Base-by-base conservation (phyloP, 2,888 invertebrate species). In the Heliconius cydno region DNA sequence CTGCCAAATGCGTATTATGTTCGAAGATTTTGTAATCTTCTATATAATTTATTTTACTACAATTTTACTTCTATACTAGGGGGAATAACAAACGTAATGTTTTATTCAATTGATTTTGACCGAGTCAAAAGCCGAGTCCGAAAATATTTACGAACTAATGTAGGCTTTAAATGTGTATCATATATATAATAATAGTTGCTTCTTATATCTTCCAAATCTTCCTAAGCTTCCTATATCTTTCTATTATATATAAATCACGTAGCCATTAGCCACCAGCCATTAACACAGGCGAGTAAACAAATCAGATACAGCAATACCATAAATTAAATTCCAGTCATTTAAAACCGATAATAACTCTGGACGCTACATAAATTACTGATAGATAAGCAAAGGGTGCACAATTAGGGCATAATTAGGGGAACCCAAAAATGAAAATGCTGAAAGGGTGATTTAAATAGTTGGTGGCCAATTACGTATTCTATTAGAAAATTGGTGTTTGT, bases 401-500 rank as follows among this genome's bases (percentile, higher is more conserved):
- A 79, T 80, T 77, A 72, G 78, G 63, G 66, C 79, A 79, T 81
- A 83, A 84, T 81, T 81, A 82, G 79, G 73, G 75, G 41, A 70
- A 6, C 79, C 77, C 80, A 80, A 79, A 82, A 82, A 82, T 81
- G 74, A 80, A 82, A 82, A 81, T 67, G 80, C 77, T 79, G 79
- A 82, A 82, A 81, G 80, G 82, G 81, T 70, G 60, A 71, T 82
- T 83, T 81, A 77, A 79, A 76, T 84, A 84, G 82, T 83, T 80
- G 60, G 63, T 41, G 75, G 38, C 52, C 79, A 81, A 83, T 84
- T 83, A 82, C 72, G 79, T 81, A 81, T 83, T 83, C 84, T 84
- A 84, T 85, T 84, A 84, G 83, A 83, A 81, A 82, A 78, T 80
- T 67, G 79, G 71, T 70, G 74, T 79, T 81, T 81, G 41, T 82